A percentile compares a stretch with the other conserved stretches of the same genome.
These are phyloP conservation scores for Protonibea diacanthus DNA, from an alignment of 2,797 vertebrate genomes.

Conservation along the genomic window DNA sequence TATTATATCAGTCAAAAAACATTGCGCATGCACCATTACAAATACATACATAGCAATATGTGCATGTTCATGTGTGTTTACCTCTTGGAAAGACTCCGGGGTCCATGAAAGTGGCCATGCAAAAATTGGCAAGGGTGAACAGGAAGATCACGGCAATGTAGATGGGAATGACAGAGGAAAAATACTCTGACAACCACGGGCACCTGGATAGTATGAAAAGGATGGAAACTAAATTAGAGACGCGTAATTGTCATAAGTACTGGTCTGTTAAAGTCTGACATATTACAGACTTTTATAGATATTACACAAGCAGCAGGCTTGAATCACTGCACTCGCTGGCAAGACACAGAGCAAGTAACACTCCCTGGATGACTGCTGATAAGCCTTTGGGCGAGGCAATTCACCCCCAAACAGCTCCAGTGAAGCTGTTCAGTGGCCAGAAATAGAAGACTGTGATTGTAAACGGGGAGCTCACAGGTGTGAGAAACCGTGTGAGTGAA, in stretches of 20 bases:
- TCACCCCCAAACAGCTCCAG: conserved; percentile 2
- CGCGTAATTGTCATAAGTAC: not conserved
- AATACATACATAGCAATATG: too few species aligned
- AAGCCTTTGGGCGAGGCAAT: conserved; percentile 23
- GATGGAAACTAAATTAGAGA: not conserved
- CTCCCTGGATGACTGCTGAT: conserved; percentile 11
- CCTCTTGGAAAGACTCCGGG: conserved; percentile 98
- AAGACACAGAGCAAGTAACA: conserved; percentile 11
- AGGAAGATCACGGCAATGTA: conserved; percentile 95
- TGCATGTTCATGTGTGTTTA: conserved; percentile 58
- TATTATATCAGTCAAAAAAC: not conserved
- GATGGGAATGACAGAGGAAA: conserved; percentile 91
- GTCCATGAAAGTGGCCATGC: conserved; percentile 99
- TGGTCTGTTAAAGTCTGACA: not conserved
- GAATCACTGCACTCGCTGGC: not conserved
- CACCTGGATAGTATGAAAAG: conserved; percentile 83
- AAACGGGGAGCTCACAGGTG: conserved; percentile 27
- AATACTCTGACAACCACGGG: conserved; percentile 91
- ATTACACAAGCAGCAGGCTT: not conserved
- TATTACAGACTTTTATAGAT: too few species aligned
- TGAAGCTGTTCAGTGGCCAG: conserved; percentile 25
- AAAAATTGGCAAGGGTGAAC: conserved; percentile 98
- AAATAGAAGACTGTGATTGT: conserved; percentile 30
- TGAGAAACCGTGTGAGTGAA: conserved; percentile 3
- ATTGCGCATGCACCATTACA: not conserved